phyloP scores from a whole-genome alignment of 1,140 invertebrate species.

The Diachasma alloeum region DNA sequence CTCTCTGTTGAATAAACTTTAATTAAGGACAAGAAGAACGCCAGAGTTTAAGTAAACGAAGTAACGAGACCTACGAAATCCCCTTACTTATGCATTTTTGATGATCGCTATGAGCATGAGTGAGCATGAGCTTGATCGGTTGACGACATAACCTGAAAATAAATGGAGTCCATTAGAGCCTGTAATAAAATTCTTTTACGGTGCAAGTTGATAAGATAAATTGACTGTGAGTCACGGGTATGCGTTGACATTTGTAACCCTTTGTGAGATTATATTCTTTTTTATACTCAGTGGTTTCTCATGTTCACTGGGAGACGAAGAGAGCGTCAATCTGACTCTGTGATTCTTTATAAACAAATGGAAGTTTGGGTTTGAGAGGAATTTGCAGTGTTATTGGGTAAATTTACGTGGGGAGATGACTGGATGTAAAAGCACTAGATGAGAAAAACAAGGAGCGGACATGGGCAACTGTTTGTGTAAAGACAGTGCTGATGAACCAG shows the following conservation, averaged over 20 bases:
- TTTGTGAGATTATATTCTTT: not conserved
- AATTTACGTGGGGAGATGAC: not conserved
- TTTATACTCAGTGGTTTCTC: not conserved
- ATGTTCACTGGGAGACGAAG: not conserved
- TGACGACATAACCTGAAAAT: not conserved
- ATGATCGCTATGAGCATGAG: not conserved
- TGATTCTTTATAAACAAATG: not conserved
- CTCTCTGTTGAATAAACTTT: not conserved
- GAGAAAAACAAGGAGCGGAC: conserved; percentile 40
- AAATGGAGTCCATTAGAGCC: not conserved
- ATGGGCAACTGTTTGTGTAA: conserved; percentile 75
- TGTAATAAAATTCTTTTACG: not conserved
- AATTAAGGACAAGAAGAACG: not conserved
- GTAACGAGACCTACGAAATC: not conserved
- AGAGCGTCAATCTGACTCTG: not conserved
- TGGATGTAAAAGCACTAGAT: not conserved
- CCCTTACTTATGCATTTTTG: not conserved
- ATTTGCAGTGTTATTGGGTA: not conserved
- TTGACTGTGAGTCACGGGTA: not conserved
- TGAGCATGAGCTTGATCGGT: not conserved
- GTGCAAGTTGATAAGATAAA: not conserved
- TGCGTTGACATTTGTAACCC: not conserved
- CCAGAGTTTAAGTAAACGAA: not conserved
- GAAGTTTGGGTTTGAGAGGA: not conserved
- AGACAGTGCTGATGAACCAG: conserved; percentile 62